Evolutionary conservation across 2,797 vertebrate species (phyloP), one percentile per base, ranked within the genome.

Genomic region (Argya squamiceps): DNA sequence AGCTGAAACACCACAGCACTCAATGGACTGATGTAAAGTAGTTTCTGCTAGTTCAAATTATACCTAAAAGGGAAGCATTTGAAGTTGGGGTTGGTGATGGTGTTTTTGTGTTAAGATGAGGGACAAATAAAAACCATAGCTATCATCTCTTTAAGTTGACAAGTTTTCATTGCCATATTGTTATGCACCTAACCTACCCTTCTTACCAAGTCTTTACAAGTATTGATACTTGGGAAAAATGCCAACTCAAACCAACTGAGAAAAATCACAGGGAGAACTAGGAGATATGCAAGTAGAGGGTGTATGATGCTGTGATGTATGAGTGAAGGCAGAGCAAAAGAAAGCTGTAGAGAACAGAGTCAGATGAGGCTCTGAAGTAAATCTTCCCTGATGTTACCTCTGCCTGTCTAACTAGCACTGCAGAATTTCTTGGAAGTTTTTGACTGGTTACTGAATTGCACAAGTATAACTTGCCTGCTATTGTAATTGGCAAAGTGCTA

Each of bases 1-100:
- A 91, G 68, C 71, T 84, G 91, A 80, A 95, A 84, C 92, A 96
- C 71, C 68, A 62, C 86, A 77, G 75, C 64, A 58, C 53, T 84
- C 71, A 77, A 10, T 77, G 65, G 86, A 84, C 64, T 60, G 34
- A 60, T 59, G 52, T 87, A 67, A 94, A 81, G 41, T 32, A 81
- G 70, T 86, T 92, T 93, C 77, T 96, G 32, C 29, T 86, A 34
- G n/a, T 87, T 88, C 70, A 82, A 52, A 84, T 88, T 89, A 34
- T 68, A 83, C 27, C 46, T 80, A 19, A 76, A 84, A 95, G 75
- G 49, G n/a, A 93, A 83, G 39, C 62, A 74, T 83, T 91, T 93
- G 79, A 74, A 85, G 27, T 15, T 88, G 29, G 46, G 27, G 10
- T 32, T 86, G 37, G 19, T 76, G 24, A 26, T 74, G 41, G 11